Percentiles rank a stretch among this genome's conserved stretches.
These are phyloP conservation scores for Aradophagus sp. DNA, from an alignment of 1,140 invertebrate species.

Conservation along the genomic window DNA sequence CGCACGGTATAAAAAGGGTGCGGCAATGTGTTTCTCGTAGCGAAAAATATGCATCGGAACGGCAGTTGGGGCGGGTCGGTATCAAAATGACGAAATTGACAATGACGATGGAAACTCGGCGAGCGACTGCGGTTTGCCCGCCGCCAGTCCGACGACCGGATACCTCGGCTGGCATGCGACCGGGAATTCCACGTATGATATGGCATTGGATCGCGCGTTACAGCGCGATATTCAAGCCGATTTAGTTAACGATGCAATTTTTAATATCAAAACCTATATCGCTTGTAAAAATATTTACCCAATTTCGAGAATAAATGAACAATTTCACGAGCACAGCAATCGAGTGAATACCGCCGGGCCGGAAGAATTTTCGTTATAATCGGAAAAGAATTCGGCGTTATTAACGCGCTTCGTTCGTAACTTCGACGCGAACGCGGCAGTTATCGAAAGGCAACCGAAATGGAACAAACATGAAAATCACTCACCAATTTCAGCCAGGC, in stretches of 20 bases:
- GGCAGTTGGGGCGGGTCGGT: no score
- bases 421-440: not conserved
- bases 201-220: conserved; percentile 23
- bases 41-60: no score
- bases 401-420: no score
- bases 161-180: conserved; percentile 26
- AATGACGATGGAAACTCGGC: conserved; percentile 13
- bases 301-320: no score
- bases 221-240: conserved; percentile 28
- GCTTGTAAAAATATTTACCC: conserved; percentile 15
- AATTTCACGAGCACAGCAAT: no score
- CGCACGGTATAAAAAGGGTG: no score
- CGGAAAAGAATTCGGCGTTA: no score
- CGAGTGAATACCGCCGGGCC: no score
- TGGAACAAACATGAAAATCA: conserved; percentile 63
- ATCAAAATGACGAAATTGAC: conserved; percentile 13
- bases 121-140: no score
- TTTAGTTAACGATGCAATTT: conserved; percentile 30
- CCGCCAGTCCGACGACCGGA: conserved; percentile 1
- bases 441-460: no score
- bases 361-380: no score
- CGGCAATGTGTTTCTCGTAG: no score
- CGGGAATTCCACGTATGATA: conserved; percentile 39
- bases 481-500: conserved; percentile 98
- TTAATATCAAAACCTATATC: conserved; percentile 28